Conservation (phyloP, 2,888 invertebrate species). For the Argyresthia goedartella region DNA sequence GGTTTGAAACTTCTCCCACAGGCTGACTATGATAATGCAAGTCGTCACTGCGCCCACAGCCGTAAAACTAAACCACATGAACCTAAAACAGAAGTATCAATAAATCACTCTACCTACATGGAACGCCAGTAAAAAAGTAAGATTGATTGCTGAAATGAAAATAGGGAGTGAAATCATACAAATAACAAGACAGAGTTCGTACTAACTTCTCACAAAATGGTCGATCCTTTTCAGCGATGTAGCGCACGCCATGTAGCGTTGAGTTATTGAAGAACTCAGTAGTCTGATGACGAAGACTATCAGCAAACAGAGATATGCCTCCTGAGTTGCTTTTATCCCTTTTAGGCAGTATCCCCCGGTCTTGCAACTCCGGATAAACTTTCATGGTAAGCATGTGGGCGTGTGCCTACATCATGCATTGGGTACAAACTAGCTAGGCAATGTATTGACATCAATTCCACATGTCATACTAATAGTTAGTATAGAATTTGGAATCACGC, state of each 20-base stretch:
- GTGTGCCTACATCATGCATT: not conserved
- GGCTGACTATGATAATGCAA: constrained; percentile 79
- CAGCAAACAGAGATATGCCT: constrained; percentile 57
- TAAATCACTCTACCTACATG: not conserved
- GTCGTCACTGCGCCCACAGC: constrained; percentile 78
- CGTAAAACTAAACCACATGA: constrained; percentile 85
- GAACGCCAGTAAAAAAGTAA: not conserved
- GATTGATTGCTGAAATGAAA: no score
- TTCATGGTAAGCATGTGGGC: constrained; percentile 26
- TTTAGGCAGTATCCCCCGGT: not conserved
- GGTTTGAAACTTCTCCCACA: constrained; percentile 88
- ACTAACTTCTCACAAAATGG: constrained; percentile 83
- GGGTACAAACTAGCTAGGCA: not conserved
- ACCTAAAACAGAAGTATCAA: constrained; percentile 51
- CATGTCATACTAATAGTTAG: no score
- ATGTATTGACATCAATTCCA: no score
- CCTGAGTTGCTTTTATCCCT: constrained; percentile 14
- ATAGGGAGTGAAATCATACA: no score
- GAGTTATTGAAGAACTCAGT: constrained; percentile 83
- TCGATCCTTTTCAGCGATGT: constrained; percentile 80
- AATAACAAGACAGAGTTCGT: not conserved
- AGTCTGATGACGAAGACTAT: constrained; percentile 78
- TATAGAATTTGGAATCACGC: not conserved
- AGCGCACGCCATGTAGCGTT: constrained; percentile 83
- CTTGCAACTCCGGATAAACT: constrained; percentile 35